These are phyloP conservation scores for Drosophila barbarae DNA, from an alignment of 2,888 invertebrate species.

Conservation along the genomic window DNA sequence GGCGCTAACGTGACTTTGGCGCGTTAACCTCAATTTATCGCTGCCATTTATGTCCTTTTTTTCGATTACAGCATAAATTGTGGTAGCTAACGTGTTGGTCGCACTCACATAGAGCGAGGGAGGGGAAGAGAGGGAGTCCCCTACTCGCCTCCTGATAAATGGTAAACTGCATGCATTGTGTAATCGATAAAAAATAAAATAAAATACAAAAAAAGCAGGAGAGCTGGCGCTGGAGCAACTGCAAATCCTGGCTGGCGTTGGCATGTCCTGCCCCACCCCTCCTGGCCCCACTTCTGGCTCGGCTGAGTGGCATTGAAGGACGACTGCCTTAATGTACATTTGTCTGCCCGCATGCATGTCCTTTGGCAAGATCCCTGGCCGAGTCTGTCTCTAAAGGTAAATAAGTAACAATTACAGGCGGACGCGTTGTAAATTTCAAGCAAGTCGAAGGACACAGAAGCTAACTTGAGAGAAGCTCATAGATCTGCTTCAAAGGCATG, in stretches of 20 bases:
- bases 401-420: constrained; percentile 44
- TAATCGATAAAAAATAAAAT: constrained; percentile 63
- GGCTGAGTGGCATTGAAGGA: constrained; percentile 40
- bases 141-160: constrained; percentile 66
- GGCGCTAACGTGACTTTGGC: constrained; percentile 66
- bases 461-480: not conserved
- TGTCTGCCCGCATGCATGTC: constrained; percentile 29
- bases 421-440: constrained; percentile 43
- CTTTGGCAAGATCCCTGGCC: not conserved
- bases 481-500: not conserved
- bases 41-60: constrained; percentile 73
- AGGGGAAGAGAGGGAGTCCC: not conserved
- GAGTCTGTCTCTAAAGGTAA: constrained; percentile 18
- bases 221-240: constrained; percentile 1
- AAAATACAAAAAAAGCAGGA: constrained; percentile 18
- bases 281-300: not conserved
- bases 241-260: constrained; percentile 26
- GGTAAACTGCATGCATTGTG: constrained; percentile 71
- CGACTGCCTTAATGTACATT: constrained; percentile 51
- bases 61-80: constrained; percentile 74
- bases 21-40: constrained; percentile 75
- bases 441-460: not conserved
- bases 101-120: constrained; percentile 1
- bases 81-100: constrained; percentile 66
- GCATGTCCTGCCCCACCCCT: constrained; percentile 1